These are phyloP conservation scores for Parnassius smintheus DNA, from an alignment of 2,888 invertebrate species.

Conservation along the genomic window DNA sequence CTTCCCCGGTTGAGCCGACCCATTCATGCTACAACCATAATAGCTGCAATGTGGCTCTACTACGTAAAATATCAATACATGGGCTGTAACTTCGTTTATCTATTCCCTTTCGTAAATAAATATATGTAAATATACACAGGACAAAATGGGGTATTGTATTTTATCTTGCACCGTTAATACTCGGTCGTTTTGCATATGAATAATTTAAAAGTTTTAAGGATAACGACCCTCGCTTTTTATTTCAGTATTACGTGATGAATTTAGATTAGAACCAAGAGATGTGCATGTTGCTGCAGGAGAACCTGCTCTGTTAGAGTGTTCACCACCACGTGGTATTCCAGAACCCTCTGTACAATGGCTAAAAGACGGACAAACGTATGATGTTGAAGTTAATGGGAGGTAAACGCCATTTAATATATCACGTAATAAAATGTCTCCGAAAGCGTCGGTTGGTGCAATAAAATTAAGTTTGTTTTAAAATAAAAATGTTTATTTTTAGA, in stretches of 20 bases:
- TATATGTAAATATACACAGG: neutral
- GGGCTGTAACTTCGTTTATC: neutral
- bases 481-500: constrained; percentile 59
- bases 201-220: neutral
- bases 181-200: too few species aligned
- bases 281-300: constrained; percentile 96
- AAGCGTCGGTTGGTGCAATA: neutral
- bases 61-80: neutral
- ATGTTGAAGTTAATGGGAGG: constrained; percentile 84
- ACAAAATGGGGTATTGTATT: too few species aligned
- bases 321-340: constrained; percentile 96
- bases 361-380: constrained; percentile 85
- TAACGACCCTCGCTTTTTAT: constrained; percentile 26
- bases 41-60: too few species aligned
- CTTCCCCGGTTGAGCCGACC: too few species aligned
- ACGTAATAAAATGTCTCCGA: neutral
- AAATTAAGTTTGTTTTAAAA: constrained; percentile 7
- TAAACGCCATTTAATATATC: constrained; percentile 39
- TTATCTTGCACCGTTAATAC: too few species aligned
- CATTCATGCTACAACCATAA: too few species aligned
- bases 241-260: constrained; percentile 97
- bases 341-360: constrained; percentile 96
- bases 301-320: constrained; percentile 94
- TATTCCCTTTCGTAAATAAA: neutral
- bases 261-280: constrained; percentile 93